Base-by-base conservation (phyloP, 2,888 invertebrate species). In the Hemicrepidius hirtus region DNA sequence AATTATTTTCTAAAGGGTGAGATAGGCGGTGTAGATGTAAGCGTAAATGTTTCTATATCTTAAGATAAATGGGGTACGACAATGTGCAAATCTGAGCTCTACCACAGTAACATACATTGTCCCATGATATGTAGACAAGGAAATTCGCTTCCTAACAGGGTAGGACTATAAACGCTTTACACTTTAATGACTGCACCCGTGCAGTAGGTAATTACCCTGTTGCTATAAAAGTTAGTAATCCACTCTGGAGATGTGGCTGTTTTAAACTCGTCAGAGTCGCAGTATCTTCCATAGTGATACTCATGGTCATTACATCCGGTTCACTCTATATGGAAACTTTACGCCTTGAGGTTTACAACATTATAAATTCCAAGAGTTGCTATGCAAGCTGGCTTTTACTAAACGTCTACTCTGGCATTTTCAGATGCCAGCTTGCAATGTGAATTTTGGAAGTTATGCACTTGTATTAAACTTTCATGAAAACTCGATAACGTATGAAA, bases 231-330 rank as follows among this genome's bases (percentile, higher is more conserved):
- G 68, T 68, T 68, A 62, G 50, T 68, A 67, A 67, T 67, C 60
- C 16, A 57, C 65, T 55, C 53, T 13, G 16, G 41, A 65, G 65
- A 65, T 41, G 65, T 37, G 40, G 40, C 40, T 55, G 63, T 64
- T 40, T 68, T 57, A 35, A 68, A 68, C 64, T 68, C 67, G 50
- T 53, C 50, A 66, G 62, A 68, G 55, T 59, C 46, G 46, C 20
- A 24, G 57, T 44, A 55, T 24, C 67, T 57, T 7, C 67, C 40
- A 60, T 44, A 63, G 68, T 66, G 68, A 62, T 53, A 68, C 70
- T 76, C 68, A 63, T 41, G 74, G 76, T 71, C 74, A 76, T 76
- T 74, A 64, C 74, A 76, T 74, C 72, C 72, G 72, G 74, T 69
- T 70, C 65, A 46, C 41, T 70, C 60, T 46, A 59, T 60, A 57